Evolutionary conservation across 2,797 vertebrate genomes (phyloP).

Genomic region (Poeciliopsis infans): DNA sequence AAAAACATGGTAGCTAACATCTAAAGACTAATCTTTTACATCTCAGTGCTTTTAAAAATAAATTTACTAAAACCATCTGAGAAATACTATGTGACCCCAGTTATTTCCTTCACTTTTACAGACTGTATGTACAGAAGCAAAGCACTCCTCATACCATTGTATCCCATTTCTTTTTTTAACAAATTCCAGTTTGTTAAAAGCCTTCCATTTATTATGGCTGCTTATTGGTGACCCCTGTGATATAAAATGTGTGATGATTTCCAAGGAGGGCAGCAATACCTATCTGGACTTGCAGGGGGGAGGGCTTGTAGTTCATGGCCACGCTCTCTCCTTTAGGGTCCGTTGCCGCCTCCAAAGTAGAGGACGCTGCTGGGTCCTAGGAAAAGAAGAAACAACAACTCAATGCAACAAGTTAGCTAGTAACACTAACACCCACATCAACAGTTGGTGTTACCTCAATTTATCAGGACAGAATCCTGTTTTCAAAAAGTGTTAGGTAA

Average conservation of each 20-base stretch:
- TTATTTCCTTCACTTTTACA: constrained; percentile 1
- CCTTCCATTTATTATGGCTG: not conserved
- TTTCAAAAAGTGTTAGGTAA: not conserved
- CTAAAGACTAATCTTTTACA: not conserved
- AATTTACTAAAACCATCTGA: not conserved
- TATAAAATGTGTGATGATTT: constrained; percentile 6
- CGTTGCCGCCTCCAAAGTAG: constrained; percentile 88
- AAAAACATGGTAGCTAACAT: not conserved
- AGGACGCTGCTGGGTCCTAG: constrained; percentile 90
- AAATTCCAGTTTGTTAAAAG: not conserved
- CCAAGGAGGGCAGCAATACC: constrained; percentile 73
- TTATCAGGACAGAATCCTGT: too few relatives aligned
- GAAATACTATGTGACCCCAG: not conserved
- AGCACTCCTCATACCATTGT: not conserved
- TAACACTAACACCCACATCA: not conserved
- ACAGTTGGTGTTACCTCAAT: not conserved
- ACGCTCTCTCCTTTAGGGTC: constrained; percentile 90
- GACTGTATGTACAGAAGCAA: not conserved
- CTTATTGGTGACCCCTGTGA: not conserved
- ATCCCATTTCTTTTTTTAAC: too few relatives aligned
- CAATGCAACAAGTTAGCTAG: constrained; percentile 6
- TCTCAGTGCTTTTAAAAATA: not conserved
- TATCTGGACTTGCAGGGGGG: constrained; percentile 95
- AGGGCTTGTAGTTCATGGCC: constrained; percentile 97
- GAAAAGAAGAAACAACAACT: constrained; percentile 16